These are phyloP conservation scores for Harpagifer antarcticus DNA, from an alignment of 2,797 vertebrate genomes.

Conservation along the genomic window DNA sequence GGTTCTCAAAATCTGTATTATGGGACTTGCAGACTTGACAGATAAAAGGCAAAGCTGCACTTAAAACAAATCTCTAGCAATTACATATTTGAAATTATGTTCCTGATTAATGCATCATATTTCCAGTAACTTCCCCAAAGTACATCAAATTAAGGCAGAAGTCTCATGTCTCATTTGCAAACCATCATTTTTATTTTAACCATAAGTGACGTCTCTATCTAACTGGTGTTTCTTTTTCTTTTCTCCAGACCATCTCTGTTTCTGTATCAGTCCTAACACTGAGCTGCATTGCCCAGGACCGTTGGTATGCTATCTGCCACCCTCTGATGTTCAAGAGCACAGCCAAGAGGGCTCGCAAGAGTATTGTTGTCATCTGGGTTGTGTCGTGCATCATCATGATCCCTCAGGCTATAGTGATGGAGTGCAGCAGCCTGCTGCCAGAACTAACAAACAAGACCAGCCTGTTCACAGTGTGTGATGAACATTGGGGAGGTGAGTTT, in stretches of 20 bases:
- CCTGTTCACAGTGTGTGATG: conserved; percentile 97
- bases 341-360: conserved; percentile 92
- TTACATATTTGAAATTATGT: neutral
- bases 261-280: conserved; percentile 97
- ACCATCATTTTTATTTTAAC: neutral
- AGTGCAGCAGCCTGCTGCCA: conserved; percentile 92
- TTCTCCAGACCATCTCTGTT: conserved; percentile 92
- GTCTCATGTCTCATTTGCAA: neutral
- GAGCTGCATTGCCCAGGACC: conserved; percentile 96
- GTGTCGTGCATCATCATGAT: conserved; percentile 97
- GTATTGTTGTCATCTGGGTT: conserved; percentile 95
- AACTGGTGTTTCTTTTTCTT: conserved; percentile 20
- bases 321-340: conserved; percentile 99
- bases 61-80: neutral
- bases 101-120: neutral
- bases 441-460: conserved; percentile 96
- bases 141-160: neutral
- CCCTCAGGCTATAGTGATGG: conserved; percentile 97
- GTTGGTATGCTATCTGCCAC: conserved; percentile 98
- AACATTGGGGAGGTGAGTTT: conserved; percentile 92
- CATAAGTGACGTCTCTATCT: neutral
- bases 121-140: neutral
- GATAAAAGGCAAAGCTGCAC: neutral
- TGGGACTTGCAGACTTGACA: neutral
- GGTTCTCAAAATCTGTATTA: neutral